Evolutionary conservation across 2,888 invertebrate genomes (phyloP).

Genomic region (Polydesmus complanatus): DNA sequence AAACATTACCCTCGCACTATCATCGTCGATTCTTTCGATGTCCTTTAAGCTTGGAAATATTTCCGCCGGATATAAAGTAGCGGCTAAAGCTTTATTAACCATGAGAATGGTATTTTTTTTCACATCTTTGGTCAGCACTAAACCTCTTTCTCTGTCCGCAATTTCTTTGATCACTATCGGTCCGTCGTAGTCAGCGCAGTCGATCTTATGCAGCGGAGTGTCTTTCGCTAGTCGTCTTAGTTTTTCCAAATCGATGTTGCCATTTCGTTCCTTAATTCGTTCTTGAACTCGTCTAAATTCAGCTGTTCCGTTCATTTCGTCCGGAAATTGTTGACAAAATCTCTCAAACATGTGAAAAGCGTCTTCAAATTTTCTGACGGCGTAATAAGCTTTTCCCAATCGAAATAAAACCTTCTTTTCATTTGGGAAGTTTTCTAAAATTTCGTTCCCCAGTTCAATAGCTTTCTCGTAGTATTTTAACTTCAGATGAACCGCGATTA

Average conservation of each 20-base stretch:
- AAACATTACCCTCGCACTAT: background rate
- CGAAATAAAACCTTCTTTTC: background rate
- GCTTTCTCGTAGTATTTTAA: background rate
- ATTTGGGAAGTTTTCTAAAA: background rate
- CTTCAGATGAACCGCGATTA: conserved; percentile 1
- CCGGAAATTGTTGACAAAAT: background rate
- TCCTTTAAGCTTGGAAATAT: background rate
- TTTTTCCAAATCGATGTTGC: background rate
- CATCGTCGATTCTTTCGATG: background rate
- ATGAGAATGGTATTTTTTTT: background rate
- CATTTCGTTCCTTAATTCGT: background rate
- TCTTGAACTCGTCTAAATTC: background rate
- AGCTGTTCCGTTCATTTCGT: background rate
- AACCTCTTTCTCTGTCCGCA: conserved; percentile 1
- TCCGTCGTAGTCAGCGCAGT: conserved; percentile 6
- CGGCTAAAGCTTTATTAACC: background rate
- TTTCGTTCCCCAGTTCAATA: background rate
- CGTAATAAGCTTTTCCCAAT: background rate
- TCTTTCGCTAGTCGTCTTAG: background rate
- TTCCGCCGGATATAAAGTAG: background rate
- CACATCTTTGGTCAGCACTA: conserved; percentile 3
- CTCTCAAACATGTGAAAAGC: background rate
- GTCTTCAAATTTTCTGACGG: background rate
- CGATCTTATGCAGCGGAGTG: background rate
- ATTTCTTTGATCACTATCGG: background rate